Evolutionary conservation across 2,888 invertebrate species (phyloP).

Genomic region (Acrobasis repandana): DNA sequence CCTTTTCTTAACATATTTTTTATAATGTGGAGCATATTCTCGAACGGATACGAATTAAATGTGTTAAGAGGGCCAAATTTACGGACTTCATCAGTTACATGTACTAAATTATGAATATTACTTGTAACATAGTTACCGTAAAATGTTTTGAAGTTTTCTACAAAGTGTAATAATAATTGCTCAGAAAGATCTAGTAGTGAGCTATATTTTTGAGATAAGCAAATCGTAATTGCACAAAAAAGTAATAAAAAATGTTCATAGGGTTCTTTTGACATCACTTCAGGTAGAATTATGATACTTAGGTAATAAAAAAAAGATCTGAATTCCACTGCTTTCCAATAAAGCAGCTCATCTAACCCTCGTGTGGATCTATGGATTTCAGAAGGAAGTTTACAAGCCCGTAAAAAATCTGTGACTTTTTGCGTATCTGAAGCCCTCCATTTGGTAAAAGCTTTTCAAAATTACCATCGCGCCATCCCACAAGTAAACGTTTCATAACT

Average conservation of each 20-base stretch:
- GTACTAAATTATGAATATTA: conserved; percentile 29
- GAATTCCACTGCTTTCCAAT: conserved; percentile 1
- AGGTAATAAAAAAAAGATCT: conserved; percentile 5
- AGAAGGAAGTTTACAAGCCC: no score
- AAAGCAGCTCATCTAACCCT: no score
- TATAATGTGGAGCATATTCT: conserved; percentile 24
- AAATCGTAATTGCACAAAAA: conserved; percentile 32
- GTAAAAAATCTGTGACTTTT: no score
- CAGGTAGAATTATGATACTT: no score
- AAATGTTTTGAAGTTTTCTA: conserved; percentile 25
- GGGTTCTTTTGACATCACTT: no score
- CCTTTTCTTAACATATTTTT: conserved; percentile 25
- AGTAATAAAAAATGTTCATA: no score
- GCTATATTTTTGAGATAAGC: conserved; percentile 26
- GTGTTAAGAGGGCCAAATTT: no score
- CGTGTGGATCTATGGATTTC: no score
- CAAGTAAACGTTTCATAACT: no score
- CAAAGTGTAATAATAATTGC: conserved; percentile 30
- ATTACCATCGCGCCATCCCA: background rate
- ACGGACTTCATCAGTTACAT: conserved; percentile 24
- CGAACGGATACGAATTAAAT: conserved; percentile 27
- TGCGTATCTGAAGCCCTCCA: no score
- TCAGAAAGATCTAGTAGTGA: conserved; percentile 27
- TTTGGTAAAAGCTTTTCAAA: no score
- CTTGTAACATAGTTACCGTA: conserved; percentile 28